Evolutionary conservation across 2,888 invertebrate species (phyloP).

Genomic region (Plebejus anna): DNA sequence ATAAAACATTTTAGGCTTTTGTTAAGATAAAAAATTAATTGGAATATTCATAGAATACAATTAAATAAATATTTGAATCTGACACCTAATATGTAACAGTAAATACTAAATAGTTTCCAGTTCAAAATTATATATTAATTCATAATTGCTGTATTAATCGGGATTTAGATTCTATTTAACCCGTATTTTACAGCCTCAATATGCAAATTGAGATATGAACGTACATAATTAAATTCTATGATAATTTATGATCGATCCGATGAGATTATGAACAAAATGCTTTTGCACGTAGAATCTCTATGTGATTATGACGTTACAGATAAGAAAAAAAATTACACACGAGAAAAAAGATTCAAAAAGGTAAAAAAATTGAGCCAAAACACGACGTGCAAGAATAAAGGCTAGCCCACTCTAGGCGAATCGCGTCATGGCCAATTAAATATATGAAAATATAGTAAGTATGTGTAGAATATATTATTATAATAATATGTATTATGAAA

Average conservation of each 20-base stretch:
- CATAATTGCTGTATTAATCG: constrained; percentile 6
- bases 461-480: no score
- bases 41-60: no score
- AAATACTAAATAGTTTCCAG: neutral
- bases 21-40: no score
- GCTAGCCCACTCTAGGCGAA: no score
- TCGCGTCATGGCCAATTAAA: no score
- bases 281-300: neutral
- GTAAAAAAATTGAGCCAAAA: no score
- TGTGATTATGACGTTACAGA: neutral
- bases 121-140: neutral
- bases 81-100: neutral
- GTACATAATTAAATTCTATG: constrained; percentile 3
- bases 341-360: neutral
- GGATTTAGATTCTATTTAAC: neutral
- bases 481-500: no score
- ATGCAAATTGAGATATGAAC: constrained; percentile 9
- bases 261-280: neutral
- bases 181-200: constrained; percentile 11
- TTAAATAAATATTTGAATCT: neutral
- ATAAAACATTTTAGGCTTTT: no score
- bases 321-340: neutral
- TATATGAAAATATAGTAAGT: no score
- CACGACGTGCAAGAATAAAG: no score
- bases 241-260: constrained; percentile 11